Base-by-base conservation (phyloP, 2,113 vertebrate species). In the Centropristis striata region DNA sequence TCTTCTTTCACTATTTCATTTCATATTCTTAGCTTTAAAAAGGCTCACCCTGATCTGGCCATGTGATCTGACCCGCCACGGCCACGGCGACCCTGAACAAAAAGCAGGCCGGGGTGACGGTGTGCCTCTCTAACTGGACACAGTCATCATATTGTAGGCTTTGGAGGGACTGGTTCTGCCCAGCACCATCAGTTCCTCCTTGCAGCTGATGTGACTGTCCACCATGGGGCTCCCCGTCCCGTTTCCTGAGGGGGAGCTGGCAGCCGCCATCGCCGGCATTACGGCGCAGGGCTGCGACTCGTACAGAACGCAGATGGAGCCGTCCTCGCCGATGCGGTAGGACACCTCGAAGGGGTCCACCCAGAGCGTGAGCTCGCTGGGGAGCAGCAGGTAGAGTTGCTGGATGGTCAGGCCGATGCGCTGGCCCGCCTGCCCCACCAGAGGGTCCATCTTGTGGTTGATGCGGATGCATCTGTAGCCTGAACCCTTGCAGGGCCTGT, bases 381-480 rank as follows among this genome's bases (percentile, higher is more conserved):
- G 98, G 90, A 99, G 96, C 88, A 99, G 97, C 94, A 96, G 93
- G 95, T 98, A 99, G 89, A 99, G 97, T 95, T 99, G 97, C 93
- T 98, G 97, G 95, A 97, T 97, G 94, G 96, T 98, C 93, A 99
- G 95, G 93, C 98, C 98, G 66, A 99, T 99, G 88, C 97, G 96
- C 91, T 97, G 97, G 57, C 97, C 98, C 4, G 98, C 98, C 95
- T 98, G 96, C 88, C 97, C 95, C 93, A 99, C 98, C 95, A 99
- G 94, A 51, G 98, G 98, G 95, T 99, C 98, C 98, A 99, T 99
- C 96, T 99, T 99, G 95, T 99, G 98, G 95, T 99, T 99, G 95
- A 99, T 99, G 78, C 98, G 97, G 92, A 99, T 99, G 93, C 98
- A 99, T 79, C 98, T 97, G 93, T 99, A 99, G 84, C 97, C 98